A percentile compares a stretch with the other conserved stretches of the same genome.
phyloP scores from a whole-genome alignment of 2,113 vertebrate genomes.

The Scalopus aquaticus region DNA sequence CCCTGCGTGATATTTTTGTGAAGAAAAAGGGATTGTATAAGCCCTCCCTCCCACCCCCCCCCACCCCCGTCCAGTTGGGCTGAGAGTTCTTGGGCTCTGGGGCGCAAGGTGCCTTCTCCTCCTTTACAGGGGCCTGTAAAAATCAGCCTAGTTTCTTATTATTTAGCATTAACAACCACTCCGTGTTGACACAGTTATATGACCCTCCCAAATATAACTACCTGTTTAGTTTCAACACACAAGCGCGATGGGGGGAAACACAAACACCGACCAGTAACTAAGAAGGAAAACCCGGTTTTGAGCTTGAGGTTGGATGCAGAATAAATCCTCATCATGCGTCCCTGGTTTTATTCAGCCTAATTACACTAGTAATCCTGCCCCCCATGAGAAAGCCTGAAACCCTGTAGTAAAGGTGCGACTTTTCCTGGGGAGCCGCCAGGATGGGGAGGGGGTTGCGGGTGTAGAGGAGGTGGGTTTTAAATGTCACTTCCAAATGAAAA shows the following conservation, averaged over 20 bases:
- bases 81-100: constrained; percentile 17
- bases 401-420: constrained; percentile 52
- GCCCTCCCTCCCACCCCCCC: not conserved
- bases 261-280: constrained; percentile 36
- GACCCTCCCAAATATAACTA: constrained; percentile 63
- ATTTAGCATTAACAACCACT: constrained; percentile 40
- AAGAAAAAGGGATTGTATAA: not conserved
- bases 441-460: constrained; percentile 34
- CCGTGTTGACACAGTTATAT: constrained; percentile 50
- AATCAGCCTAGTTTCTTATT: constrained; percentile 39
- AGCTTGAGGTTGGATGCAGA: constrained; percentile 53
- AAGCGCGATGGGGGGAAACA: constrained; percentile 16
- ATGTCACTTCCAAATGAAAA: constrained; percentile 80
- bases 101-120: not conserved
- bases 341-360: constrained; percentile 74
- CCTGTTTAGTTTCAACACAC: constrained; percentile 50
- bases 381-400: constrained; percentile 67
- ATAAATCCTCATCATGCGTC: constrained; percentile 56
- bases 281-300: not conserved
- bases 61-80: not conserved
- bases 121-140: constrained; percentile 23
- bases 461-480: constrained; percentile 69
- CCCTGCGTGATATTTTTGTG: constrained; percentile 30
- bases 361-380: constrained; percentile 78
- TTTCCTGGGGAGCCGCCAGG: constrained; percentile 61